Percentiles rank a stretch among this genome's conserved stretches.
Conservation (phyloP, 2,113 vertebrate species). For the Dendropsophus ebraccatus region DNA sequence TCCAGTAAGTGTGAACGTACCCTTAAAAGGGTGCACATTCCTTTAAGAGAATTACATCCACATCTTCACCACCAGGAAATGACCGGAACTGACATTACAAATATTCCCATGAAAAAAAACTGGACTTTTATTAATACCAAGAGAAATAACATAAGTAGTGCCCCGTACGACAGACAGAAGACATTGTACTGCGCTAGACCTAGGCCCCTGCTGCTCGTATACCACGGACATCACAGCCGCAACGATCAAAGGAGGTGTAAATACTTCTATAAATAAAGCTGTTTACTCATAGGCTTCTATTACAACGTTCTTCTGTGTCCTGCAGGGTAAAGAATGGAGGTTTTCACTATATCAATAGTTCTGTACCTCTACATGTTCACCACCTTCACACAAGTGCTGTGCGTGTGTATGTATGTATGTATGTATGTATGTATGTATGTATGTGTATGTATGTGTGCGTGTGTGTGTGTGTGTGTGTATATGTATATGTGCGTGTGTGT, state of each 20-base stretch:
- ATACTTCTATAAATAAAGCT: not conserved
- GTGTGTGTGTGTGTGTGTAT: too few relatives aligned
- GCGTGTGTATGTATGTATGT: too few relatives aligned
- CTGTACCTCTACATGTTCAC: too few relatives aligned
- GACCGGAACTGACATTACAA: not conserved
- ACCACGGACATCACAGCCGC: not conserved
- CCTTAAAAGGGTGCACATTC: not conserved
- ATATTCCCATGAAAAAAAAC: not conserved
- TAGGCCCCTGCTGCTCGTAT: not conserved
- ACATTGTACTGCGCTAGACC: not conserved
- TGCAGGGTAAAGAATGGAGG: too few relatives aligned
- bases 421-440: too few relatives aligned
- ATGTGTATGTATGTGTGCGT: too few relatives aligned
- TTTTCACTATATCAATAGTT: too few relatives aligned
- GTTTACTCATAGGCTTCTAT: not conserved
- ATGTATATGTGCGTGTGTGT: too few relatives aligned
- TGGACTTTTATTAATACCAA: conserved; percentile 3
- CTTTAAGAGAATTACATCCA: not conserved
- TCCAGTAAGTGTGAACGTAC: too few relatives aligned
- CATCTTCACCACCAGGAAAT: too few relatives aligned
- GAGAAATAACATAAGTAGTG: not conserved
- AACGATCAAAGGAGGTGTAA: not conserved
- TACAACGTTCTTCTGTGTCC: too few relatives aligned
- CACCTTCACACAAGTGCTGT: too few relatives aligned
- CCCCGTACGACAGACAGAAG: not conserved